These are phyloP conservation scores for Unio delphinus DNA, from an alignment of 2,888 invertebrate species.

Conservation along the genomic window DNA sequence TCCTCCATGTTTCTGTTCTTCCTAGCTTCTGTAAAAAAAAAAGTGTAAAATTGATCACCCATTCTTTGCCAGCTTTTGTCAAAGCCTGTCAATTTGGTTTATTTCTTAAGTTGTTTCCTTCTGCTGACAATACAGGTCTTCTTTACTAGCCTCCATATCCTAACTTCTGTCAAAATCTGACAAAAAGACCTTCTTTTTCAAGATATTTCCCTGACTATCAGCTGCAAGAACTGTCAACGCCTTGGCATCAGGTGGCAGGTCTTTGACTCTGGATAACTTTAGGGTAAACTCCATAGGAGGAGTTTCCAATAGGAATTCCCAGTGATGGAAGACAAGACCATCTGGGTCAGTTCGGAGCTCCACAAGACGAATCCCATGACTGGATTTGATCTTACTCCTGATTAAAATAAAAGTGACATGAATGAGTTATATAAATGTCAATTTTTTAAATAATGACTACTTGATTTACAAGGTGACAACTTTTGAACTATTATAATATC, in stretches of 20 bases:
- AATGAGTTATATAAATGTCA: too few relatives aligned
- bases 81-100: too few relatives aligned
- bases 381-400: constrained; percentile 49
- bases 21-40: too few relatives aligned
- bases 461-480: too few relatives aligned
- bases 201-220: constrained; percentile 64
- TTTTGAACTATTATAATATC: too few relatives aligned
- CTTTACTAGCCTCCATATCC: too few relatives aligned
- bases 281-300: constrained; percentile 62
- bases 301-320: constrained; percentile 65
- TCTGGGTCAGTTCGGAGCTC: constrained; percentile 66
- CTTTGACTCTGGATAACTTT: constrained; percentile 46
- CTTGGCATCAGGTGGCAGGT: constrained; percentile 46
- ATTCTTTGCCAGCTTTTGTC: too few relatives aligned
- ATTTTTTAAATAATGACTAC: too few relatives aligned
- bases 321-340: constrained; percentile 67
- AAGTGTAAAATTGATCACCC: too few relatives aligned
- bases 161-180: constrained; percentile 42
- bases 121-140: too few relatives aligned
- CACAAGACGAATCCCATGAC: constrained; percentile 60
- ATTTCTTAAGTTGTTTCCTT: too few relatives aligned
- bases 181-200: constrained; percentile 61
- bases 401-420: constrained; percentile 2
- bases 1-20: too few relatives aligned
- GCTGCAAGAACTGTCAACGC: constrained; percentile 58